Evolutionary conservation across 2,797 vertebrate genomes (phyloP).

Genomic region (Sebastes minor): DNA sequence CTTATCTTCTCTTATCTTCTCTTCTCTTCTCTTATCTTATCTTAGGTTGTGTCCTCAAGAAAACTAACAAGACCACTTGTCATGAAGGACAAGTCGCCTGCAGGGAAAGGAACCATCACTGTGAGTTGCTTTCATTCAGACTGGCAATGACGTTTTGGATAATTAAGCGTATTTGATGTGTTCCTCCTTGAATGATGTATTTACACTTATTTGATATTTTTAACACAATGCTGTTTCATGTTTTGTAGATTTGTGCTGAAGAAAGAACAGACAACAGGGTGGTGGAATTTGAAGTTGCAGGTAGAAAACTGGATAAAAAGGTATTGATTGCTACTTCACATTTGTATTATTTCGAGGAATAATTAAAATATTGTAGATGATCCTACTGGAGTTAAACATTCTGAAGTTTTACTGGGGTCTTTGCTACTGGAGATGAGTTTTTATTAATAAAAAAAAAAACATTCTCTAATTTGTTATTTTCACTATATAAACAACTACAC

Average conservation of each 20-base stretch:
- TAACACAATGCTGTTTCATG: neutral
- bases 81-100: constrained; percentile 88
- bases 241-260: constrained; percentile 89
- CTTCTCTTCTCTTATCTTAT: no score
- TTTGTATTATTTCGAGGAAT: neutral
- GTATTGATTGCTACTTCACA: constrained; percentile 59
- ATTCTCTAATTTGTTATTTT: neutral
- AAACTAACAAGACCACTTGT: constrained; percentile 88
- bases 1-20: no score
- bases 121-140: constrained; percentile 75
- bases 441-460: neutral
- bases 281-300: constrained; percentile 89
- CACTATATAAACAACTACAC: neutral
- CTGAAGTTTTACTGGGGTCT: neutral
- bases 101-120: constrained; percentile 91
- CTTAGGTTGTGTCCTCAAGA: constrained; percentile 87
- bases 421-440: neutral
- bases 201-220: neutral
- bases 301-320: constrained; percentile 97
- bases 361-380: neutral
- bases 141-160: neutral
- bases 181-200: neutral
- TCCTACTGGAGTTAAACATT: neutral
- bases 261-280: constrained; percentile 95
- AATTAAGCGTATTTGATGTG: neutral